Evolutionary conservation across 2,113 vertebrate species (phyloP), one percentile per base, ranked within the genome.

Genomic region (Nothocercus julius): DNA sequence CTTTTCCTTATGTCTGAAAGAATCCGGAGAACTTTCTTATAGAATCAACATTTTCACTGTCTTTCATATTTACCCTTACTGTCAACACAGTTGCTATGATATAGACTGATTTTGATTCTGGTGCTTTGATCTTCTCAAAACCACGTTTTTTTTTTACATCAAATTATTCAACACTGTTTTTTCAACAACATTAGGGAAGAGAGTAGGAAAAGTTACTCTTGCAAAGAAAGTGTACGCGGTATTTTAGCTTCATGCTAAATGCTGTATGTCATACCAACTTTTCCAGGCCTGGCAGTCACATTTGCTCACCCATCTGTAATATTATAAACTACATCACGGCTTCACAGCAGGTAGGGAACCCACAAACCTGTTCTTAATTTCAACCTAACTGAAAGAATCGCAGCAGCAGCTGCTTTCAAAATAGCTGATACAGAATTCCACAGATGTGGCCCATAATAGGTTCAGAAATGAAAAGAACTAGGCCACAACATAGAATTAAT

Each of bases 321-420:
- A 95, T 96, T 93, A 93, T 96, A 95, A 94, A 97, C 88, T 91
- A 88, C 81, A 95, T 97, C 97, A 96, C 82, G 62, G 95, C 93
- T 96, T 96, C 97, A 94, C 97, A 97, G 97, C 97, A 97, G 97
- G 98, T 96, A 97, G 92, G 89, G 74, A 92, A 92, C 91, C 96
- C 95, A 95, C 93, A 89, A 93, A 96, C 94, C 97, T 97, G 98
- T 96, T 98, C 95, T 94, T 97, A 94, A 97, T 97, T 97, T 98
- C 96, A 95, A 34, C 11, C 82, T 83, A 91, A 95, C 95, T 94
- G 69, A 91, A 95, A 97, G 95, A 86, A 96, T 97, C 89, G 97
- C 47, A 19, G 93, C 78, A 92, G 93, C 97, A 97, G 97, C 97
- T 97, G 97, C 87, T 97, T 96, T 93, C 73, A 85, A 94, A 95